These are phyloP conservation scores for Leptocoma aspasia DNA, from an alignment of 2,113 vertebrate species.

Conservation along the genomic window DNA sequence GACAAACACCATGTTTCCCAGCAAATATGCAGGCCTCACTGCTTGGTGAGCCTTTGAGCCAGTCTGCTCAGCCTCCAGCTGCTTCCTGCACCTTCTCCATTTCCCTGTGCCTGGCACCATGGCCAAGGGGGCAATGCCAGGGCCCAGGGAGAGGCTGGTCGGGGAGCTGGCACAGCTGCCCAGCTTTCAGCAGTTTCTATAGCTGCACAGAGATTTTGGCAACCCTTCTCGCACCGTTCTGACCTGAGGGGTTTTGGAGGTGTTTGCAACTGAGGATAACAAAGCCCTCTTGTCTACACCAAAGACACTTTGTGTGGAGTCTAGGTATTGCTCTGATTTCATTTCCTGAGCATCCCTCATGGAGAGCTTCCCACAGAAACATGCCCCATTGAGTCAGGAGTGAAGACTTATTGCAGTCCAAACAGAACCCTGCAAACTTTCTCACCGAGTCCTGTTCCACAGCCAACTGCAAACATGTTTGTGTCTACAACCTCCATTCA, in stretches of 20 bases:
- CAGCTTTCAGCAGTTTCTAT: not conserved
- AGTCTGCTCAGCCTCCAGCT: not conserved
- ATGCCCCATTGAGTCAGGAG: not conserved
- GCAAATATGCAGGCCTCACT: not conserved
- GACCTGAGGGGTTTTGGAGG: constrained; percentile 55
- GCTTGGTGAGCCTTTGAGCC: not conserved
- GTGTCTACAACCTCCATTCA: not conserved
- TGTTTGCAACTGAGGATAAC: constrained; percentile 26
- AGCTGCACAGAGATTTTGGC: not conserved
- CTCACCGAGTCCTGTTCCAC: not conserved
- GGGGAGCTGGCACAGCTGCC: not conserved
- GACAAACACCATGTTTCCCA: not conserved
- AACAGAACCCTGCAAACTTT: not conserved
- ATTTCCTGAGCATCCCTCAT: constrained; percentile 33
- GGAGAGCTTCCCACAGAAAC: constrained; percentile 28
- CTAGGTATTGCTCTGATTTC: constrained; percentile 33
- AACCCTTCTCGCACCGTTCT: not conserved
- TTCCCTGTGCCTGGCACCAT: not conserved
- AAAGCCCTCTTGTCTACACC: constrained; percentile 56
- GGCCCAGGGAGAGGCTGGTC: not conserved
- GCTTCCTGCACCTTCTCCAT: not conserved
- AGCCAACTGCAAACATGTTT: not conserved
- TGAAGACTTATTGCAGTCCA: not conserved
- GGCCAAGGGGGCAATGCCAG: not conserved
- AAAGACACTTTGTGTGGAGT: constrained; percentile 15